These are phyloP conservation scores for Brachypalpus laphriformis DNA, from an alignment of 2,888 invertebrate species.

Conservation along the genomic window DNA sequence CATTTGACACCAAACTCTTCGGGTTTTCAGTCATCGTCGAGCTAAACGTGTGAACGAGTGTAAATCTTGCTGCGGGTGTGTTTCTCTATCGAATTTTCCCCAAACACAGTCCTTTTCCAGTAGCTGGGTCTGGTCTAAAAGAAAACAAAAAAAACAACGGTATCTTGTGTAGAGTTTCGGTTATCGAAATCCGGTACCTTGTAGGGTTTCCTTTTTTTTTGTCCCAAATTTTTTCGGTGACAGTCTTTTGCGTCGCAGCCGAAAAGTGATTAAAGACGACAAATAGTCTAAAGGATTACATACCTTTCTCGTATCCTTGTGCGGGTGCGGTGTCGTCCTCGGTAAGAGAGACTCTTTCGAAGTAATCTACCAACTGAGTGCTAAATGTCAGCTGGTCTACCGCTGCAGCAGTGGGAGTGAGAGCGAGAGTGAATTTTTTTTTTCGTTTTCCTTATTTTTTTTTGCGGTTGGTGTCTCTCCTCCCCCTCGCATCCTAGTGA, in stretches of 20 bases:
- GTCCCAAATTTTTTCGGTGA: background rate
- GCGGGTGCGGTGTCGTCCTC: conserved; percentile 46
- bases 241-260: conserved; percentile 46
- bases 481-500: conserved; percentile 7
- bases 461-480: background rate
- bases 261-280: conserved; percentile 25
- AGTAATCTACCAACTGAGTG: conserved; percentile 51
- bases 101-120: conserved; percentile 19
- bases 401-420: conserved; percentile 57
- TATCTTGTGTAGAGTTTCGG: conserved; percentile 54
- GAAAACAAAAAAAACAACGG: conserved; percentile 15
- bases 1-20: conserved; percentile 56
- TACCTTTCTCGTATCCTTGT: conserved; percentile 35
- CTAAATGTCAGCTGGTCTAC: conserved; percentile 65
- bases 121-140: background rate
- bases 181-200: conserved; percentile 46
- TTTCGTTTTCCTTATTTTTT: background rate
- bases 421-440: conserved; percentile 42
- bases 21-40: conserved; percentile 58
- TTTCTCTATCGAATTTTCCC: conserved; percentile 60
- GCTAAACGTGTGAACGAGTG: conserved; percentile 49
- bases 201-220: conserved; percentile 44
- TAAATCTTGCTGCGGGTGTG: conserved; percentile 25
- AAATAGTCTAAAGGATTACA: conserved; percentile 16
- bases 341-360: background rate